Evolutionary conservation across 2,888 invertebrate genomes (phyloP), one percentile per base, ranked within the genome.

Genomic region (Volucella inanis): DNA sequence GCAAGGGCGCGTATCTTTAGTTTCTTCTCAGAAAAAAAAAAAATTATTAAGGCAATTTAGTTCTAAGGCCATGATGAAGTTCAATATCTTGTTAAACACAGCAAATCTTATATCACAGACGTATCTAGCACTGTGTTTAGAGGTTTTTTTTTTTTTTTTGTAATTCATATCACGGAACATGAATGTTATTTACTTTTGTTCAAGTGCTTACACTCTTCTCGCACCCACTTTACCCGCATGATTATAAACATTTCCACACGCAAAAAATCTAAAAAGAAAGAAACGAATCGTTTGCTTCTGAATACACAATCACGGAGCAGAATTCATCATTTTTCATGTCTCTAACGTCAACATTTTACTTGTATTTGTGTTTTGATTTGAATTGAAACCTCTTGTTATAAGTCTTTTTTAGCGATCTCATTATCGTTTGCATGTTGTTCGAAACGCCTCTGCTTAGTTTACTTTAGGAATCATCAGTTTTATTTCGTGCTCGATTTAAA

Each of bases 211-310:
- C 54, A 62, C 47, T 50, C 70, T 70, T 78, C 39, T 18, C 18
- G 57, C 78, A 65, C 10, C 68, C 57, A 83, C 74, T 83, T 67
- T 83, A 67, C 50, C 11, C 55, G 67, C 43, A 82, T 72, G 54
- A n/a, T 10, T 22, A 67, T 39, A 12, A 11, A 62, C 64, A 59
- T 70, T 57, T 55, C 43, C 68, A 57, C 74, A 59, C 57, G 52
- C 68, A 75, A 22, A 31, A 31, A 31, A 31, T 31, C 50, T 8
- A 15, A 47, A 54, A 62, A 22, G 45, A 43, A 67, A 50, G 31
- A 9, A 8, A n/a, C 39, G 41, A 64, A 64, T 64, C 18, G 68
- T 75, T 75, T 49, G 41, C 31, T 47, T 52, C 15, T 59, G 31
- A 71, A 59, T 15, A 38, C 76, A 18, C 18, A 70, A 47, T 49